phyloP scores from a whole-genome alignment of 2,113 vertebrate genomes.

The Sebastes schlegelii region DNA sequence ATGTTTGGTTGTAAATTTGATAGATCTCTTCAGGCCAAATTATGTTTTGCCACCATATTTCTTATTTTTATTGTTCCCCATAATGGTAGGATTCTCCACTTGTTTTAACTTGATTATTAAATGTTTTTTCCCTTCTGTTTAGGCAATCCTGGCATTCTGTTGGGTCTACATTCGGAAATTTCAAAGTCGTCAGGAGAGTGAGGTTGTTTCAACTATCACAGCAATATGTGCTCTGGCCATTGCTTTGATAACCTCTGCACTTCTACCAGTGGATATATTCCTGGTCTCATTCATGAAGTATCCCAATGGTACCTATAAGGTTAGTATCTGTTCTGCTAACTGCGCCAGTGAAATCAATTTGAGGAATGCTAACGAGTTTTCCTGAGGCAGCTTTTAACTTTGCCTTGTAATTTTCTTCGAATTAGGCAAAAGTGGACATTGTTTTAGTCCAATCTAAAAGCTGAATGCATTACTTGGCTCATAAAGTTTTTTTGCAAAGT shows the following conservation, averaged over 20 bases:
- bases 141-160: constrained; percentile 95
- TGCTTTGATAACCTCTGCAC: constrained; percentile 95
- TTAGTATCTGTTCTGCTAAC: constrained; percentile 70
- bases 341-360: constrained; percentile 31
- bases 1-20: neutral
- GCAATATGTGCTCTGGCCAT: constrained; percentile 95
- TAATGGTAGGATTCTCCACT: neutral
- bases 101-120: neutral
- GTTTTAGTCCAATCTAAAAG: constrained; percentile 41
- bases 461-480: constrained; percentile 42
- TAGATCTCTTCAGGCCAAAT: neutral
- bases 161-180: constrained; percentile 98
- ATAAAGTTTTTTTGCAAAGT: constrained; percentile 27
- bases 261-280: constrained; percentile 98
- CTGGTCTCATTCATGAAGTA: constrained; percentile 98
- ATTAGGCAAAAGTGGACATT: constrained; percentile 4
- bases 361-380: constrained; percentile 21
- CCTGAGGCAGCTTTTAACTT: constrained; percentile 35
- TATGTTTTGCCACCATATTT: neutral
- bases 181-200: constrained; percentile 96
- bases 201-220: constrained; percentile 96
- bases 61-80: neutral
- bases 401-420: constrained; percentile 30
- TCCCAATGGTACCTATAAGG: constrained; percentile 98
- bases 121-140: constrained; percentile 35